Conservation (phyloP, 2,797 vertebrate species). For the Xenops minutus region DNA sequence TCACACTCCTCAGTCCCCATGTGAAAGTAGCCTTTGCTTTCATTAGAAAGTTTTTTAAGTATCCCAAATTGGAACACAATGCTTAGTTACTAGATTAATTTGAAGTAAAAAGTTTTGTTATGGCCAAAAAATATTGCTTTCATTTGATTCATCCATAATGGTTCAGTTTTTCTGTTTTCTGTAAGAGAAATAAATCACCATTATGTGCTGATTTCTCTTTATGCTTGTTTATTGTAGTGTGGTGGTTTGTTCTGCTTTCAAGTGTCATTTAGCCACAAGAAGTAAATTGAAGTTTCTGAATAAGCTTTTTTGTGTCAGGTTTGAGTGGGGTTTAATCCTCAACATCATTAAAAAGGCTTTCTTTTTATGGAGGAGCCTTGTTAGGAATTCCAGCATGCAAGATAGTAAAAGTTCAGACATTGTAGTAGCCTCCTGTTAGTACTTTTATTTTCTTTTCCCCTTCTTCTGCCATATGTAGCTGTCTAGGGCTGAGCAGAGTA, state of each 20-base stretch:
- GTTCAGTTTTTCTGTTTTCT: neutral
- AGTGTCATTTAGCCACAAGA: neutral
- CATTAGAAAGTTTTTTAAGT: neutral
- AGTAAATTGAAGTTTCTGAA: constrained; percentile 3
- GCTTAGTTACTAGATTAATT: neutral
- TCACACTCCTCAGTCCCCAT: neutral
- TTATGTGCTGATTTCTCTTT: neutral
- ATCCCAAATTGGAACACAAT: neutral
- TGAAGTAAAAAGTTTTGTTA: neutral
- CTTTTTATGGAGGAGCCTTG: neutral
- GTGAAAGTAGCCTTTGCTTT: neutral
- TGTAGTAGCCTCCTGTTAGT: neutral
- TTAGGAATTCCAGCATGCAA: neutral
- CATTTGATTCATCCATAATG: neutral
- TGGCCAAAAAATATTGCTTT: neutral
- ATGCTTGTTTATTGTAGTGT: neutral
- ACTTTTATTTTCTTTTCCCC: neutral
- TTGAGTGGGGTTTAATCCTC: neutral
- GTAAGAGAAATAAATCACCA: neutral
- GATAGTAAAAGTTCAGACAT: neutral
- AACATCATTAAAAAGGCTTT: neutral
- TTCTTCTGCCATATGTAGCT: neutral
- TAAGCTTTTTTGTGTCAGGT: neutral
- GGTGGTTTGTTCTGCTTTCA: constrained; percentile 15
- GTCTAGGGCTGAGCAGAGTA: neutral